Base-by-base conservation (phyloP, 2,113 vertebrate species). In the Nothoprocta perdicaria region DNA sequence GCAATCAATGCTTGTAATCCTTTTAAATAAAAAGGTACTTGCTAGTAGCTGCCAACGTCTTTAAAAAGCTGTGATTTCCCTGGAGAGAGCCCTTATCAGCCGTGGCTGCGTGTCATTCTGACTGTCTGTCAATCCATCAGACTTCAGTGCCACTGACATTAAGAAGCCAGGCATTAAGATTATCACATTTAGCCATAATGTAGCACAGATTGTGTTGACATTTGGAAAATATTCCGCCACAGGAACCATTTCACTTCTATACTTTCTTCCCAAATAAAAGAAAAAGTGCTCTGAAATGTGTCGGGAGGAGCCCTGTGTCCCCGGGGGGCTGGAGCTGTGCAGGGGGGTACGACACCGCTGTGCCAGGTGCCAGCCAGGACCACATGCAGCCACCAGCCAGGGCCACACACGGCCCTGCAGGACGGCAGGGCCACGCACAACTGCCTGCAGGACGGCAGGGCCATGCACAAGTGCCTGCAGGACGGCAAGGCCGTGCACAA, bases 141-240 rank as follows among this genome's bases (percentile, higher is more conserved):
- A 27, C 87, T 88, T 80, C 83, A 9, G 95, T 88, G 94, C 46
- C 91, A 23, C 96, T 97, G 97, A 97, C 97, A 96, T 97, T 97
- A 97, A 97, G 94, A 96, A 95, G 93, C 95, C 92, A 92, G 79
- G 95, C 93, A 27, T 88, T 40, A 76, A 88, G 94, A 96, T 94
- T 96, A 97, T 97, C 96, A 69, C 97, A 83, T 96, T 96, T 97
- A 96, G 95, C 94, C 22, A 66, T 96, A 96, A 97, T 96, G 97
- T 96, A 94, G 95, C 96, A 88, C 95, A 97, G 97, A 97, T 96
- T 97, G 96, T 97, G 93, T 96, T 97, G 97, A 97, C 97, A 97
- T 97, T 97, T 97, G 97, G 96, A 95, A 97, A 97, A 95, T 93
- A 90, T 94, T 96, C 97, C 86, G 91, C 97, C 96, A 95, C 95